Evolutionary conservation across 2,797 vertebrate genomes (phyloP), one percentile per base, ranked within the genome.

Genomic region (Acipenser ruthenus): DNA sequence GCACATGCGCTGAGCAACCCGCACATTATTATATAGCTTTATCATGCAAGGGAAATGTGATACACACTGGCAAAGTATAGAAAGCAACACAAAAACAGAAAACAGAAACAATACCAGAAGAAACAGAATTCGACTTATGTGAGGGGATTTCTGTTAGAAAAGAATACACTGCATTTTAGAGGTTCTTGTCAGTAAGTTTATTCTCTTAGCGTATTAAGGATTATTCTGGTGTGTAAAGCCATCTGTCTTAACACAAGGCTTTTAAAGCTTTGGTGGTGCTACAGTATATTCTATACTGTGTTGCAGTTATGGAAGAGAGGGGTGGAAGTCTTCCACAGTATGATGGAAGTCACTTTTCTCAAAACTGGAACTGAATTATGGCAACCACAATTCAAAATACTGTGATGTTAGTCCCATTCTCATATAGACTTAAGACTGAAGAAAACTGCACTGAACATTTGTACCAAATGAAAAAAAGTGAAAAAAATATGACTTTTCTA

Each of bases 11-110:
- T 65, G 53, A 65, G 9, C 50, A 50, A 56, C 64, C 64, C 15
- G 67, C 52, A 62, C 52, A 59, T 49, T 2, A 63, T 62, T 60
- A 67, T 68, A 70, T 65, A 72, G 50, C 23, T 63, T 62, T 10
- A 66, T 74, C 75, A 75, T 79, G 77, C 74, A 65, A 63, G 49
- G 59, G 68, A 66, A 71, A 65, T 71, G 71, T 56, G 65, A 78
- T 66, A 12, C 18, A 69, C 47, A 73, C 55, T 67, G 64, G 64
- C 69, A 66, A 65, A 69, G 49, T 15, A 56, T 18, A 65, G 60
- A 5, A 63, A 73, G 70, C 70, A 71, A 66, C 50, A 69, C 61
- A 72, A 63, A 71, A 67, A 69, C 64, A 74, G 48, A 63, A 63
- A 63, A 15, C 51, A 23, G 49, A 67, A 65, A 68, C 56, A 11